Base-by-base conservation (phyloP, 2,888 invertebrate genomes). In the Lepas anatifera region DNA sequence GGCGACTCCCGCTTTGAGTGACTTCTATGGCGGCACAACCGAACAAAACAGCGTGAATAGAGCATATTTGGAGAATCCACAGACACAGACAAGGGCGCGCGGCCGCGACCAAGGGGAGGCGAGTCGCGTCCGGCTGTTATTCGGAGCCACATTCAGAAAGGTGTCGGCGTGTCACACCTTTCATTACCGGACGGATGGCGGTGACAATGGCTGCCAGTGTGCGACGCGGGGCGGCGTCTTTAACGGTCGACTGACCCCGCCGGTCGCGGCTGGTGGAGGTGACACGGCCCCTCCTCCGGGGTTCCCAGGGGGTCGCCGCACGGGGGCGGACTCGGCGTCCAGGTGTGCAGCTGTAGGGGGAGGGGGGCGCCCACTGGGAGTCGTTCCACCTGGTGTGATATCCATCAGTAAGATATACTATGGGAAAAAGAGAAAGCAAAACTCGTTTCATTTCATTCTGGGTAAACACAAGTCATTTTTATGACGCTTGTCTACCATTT, bases 21-120 rank as follows among this genome's bases (percentile, higher is more conserved):
- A 58, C 58, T 58, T 58, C 58, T 58, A 58, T 58, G 58, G 58
- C 22, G 7, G 58, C 6, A 58, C 35, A 58, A 58, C 32, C 35
- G 35, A 25, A 58, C 58, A 58, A 58, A 58, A 58, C 58, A 58
- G 18, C 58, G 58, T 58, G 35, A 58, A 58, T 32, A 35, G 58
- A 58, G 25, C 58, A 58, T 58, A 58, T 58, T 58, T 58, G 58
- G 58, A 22, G 58, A 58, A 22, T 22, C 58, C 35, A 58, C 35
- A 58, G 58, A 58, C 32, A 35, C 22, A 7, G 18, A 32, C 58
- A 13, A 7, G 7, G 58, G 35, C 32, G 32, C 16, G 29, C 41
- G n/a, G n/a, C n/a, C n/a, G 13, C 13, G 52, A 4, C 8, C 2
- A 18, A 35, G 32, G 25, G 18, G 32, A 35, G 32, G 52, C n/a